Percentiles rank a stretch among this genome's conserved stretches.
Conservation (phyloP, 2,113 vertebrate species). For the Blennius ocellaris region DNA sequence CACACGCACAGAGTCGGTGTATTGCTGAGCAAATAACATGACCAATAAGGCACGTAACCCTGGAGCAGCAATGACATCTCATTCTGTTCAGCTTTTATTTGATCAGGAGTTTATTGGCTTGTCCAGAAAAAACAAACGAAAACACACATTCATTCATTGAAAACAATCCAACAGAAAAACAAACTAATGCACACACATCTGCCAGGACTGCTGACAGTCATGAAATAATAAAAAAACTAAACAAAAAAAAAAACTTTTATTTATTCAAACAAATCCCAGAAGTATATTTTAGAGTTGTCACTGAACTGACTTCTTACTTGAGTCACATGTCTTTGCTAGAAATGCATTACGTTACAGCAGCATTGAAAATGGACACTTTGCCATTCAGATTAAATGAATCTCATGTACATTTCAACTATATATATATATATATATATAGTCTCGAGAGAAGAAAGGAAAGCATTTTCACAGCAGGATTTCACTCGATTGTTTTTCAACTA, state of each 20-base stretch:
- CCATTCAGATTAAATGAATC: background rate
- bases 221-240: background rate
- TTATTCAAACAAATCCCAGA: background rate
- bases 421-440: background rate
- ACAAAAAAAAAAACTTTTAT: background rate
- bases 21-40: constrained; percentile 28
- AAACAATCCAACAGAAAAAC: background rate
- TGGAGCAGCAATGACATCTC: constrained; percentile 23
- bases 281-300: no score
- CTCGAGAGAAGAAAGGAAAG: no score
- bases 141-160: constrained; percentile 10
- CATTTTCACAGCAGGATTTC: no score
- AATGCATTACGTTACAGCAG: background rate
- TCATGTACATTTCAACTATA: background rate
- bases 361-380: background rate
- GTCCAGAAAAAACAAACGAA: background rate
- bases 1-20: constrained; percentile 1
- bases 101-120: constrained; percentile 29
- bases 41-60: constrained; percentile 19
- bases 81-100: constrained; percentile 37
- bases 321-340: background rate
- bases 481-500: no score
- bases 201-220: background rate
- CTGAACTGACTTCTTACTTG: background rate
- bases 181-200: constrained; percentile 5